Evolutionary conservation across 2,888 invertebrate species (phyloP).

Genomic region (Ectemnius continuus): DNA sequence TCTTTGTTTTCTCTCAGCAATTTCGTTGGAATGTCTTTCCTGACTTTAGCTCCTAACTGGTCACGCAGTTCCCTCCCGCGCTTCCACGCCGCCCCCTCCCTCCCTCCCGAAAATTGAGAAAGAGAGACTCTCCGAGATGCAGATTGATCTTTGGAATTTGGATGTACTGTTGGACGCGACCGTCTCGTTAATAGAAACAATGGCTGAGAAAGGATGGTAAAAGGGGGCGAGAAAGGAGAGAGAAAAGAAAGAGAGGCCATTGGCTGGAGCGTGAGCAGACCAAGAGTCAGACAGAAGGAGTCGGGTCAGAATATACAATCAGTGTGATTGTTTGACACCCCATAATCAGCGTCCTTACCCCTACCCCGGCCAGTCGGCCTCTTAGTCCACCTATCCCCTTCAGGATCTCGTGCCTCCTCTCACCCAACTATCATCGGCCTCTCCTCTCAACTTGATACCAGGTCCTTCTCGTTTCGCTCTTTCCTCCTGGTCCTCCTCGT

Average conservation of each 20-base stretch:
- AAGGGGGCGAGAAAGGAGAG: slow-evolving; percentile 8
- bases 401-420: slow-evolving; percentile 41
- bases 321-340: slow-evolving; percentile 78
- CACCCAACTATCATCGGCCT: not conserved
- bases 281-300: slow-evolving; percentile 63
- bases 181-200: not conserved
- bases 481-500: slow-evolving; percentile 41
- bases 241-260: slow-evolving; percentile 34
- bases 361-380: slow-evolving; percentile 47
- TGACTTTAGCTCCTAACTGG: not conserved
- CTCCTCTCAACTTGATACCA: slow-evolving; percentile 18
- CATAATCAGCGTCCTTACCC: slow-evolving; percentile 77
- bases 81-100: not conserved
- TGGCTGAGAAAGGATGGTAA: not conserved
- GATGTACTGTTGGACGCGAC: not conserved
- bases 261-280: slow-evolving; percentile 56
- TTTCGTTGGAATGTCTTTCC: slow-evolving; percentile 1
- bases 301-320: slow-evolving; percentile 76
- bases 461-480: slow-evolving; percentile 33
- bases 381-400: slow-evolving; percentile 48
- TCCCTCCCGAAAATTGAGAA: not conserved
- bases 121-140: not conserved
- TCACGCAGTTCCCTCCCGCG: not conserved
- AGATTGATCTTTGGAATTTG: not conserved
- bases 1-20: not conserved